Evolutionary conservation across 2,888 invertebrate genomes (phyloP).

Genomic region (Apodemia zela): DNA sequence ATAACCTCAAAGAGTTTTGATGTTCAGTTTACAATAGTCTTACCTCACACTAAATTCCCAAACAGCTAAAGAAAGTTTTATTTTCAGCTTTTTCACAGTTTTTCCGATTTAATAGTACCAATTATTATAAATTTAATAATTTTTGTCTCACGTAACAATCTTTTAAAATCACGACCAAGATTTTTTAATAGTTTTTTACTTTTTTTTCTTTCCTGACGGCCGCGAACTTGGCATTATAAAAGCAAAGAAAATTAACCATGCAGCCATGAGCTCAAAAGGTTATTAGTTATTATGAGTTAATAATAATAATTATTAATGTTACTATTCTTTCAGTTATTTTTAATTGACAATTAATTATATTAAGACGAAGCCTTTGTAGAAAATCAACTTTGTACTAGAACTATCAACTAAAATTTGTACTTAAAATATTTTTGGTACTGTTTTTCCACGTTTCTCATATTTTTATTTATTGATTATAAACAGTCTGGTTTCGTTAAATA

Average conservation of each 20-base stretch:
- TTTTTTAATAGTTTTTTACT: not conserved
- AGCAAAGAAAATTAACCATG: not conserved
- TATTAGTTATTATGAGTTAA: not conserved
- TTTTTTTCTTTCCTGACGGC: not conserved
- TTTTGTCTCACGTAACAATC: slow-evolving; percentile 31
- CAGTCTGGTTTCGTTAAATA: too few species aligned
- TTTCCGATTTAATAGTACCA: not conserved
- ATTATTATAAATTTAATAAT: slow-evolving; percentile 18
- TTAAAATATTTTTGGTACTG: too few species aligned
- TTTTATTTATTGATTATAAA: too few species aligned
- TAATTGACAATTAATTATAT: not conserved
- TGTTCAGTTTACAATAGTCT: not conserved
- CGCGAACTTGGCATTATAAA: not conserved
- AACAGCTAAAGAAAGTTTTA: not conserved
- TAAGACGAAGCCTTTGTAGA: too few species aligned
- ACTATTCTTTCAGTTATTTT: not conserved
- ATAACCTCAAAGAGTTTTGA: not conserved
- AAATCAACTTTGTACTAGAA: too few species aligned
- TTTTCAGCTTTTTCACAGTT: not conserved
- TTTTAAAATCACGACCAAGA: slow-evolving; percentile 24
- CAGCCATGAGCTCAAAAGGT: not conserved
- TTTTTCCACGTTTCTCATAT: too few species aligned
- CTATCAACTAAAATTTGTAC: too few species aligned
- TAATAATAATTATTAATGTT: not conserved
- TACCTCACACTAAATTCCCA: not conserved